Evolutionary conservation across 2,113 vertebrate species (phyloP).

Genomic region (Amblyopsis rosae): DNA sequence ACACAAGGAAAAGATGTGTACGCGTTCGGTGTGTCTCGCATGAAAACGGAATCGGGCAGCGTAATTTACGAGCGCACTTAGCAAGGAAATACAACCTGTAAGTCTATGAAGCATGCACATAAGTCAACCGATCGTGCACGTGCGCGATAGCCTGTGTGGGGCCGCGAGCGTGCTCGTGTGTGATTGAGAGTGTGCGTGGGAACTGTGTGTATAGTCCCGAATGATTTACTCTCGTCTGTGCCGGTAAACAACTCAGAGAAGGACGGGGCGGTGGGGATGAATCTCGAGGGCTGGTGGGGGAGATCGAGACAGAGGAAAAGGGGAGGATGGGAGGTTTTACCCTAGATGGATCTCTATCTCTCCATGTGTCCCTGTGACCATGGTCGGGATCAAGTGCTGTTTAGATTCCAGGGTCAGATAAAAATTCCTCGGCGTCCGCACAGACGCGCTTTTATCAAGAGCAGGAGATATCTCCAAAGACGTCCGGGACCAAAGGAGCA

Average conservation of each 20-base stretch:
- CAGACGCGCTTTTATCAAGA: slow-evolving; percentile 46
- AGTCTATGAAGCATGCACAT: slow-evolving; percentile 60
- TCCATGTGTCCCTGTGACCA: slow-evolving; percentile 36
- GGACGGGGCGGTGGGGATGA: slow-evolving; percentile 8
- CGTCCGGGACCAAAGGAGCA: slow-evolving; percentile 6
- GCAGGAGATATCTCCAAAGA: slow-evolving; percentile 26
- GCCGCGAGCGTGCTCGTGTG: slow-evolving; percentile 1
- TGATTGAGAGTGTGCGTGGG: slow-evolving; percentile 1
- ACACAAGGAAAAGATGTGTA: slow-evolving; percentile 25
- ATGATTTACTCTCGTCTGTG: slow-evolving; percentile 63
- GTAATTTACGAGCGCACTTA: slow-evolving; percentile 74
- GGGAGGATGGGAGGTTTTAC: slow-evolving; percentile 57
- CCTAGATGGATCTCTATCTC: slow-evolving; percentile 67
- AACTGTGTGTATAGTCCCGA: slow-evolving; percentile 40
- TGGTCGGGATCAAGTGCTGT: slow-evolving; percentile 64
- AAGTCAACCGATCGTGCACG: slow-evolving; percentile 31
- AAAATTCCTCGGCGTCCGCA: slow-evolving; percentile 60
- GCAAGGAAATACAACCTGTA: slow-evolving; percentile 64
- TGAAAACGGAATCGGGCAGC: slow-evolving; percentile 57
- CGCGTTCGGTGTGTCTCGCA: slow-evolving; percentile 24
- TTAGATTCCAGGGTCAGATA: slow-evolving; percentile 60
- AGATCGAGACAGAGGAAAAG: slow-evolving; percentile 11
- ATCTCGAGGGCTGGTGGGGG: slow-evolving; percentile 1
- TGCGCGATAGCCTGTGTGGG: not conserved
- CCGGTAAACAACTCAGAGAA: slow-evolving; percentile 68